Conservation (phyloP, 2,888 invertebrate genomes). For the Colostygia pectinataria region DNA sequence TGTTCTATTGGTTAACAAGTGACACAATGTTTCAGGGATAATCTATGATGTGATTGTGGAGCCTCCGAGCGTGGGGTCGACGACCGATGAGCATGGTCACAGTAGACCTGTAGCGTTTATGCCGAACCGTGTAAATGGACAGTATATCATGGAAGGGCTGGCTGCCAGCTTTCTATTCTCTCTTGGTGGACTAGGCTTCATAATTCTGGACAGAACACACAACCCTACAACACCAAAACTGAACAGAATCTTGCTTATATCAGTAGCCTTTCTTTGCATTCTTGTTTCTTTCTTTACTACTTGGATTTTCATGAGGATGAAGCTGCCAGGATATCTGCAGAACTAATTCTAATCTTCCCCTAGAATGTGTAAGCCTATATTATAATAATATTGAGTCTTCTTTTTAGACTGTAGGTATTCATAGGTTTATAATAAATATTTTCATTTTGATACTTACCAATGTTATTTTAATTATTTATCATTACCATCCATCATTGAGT, state of each 20-base stretch:
- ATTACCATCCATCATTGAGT: neutral
- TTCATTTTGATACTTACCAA: conserved; percentile 39
- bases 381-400: conserved; percentile 19
- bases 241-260: conserved; percentile 94
- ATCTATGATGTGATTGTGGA: conserved; percentile 99
- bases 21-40: conserved; percentile 87
- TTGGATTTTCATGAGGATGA: conserved; percentile 99
- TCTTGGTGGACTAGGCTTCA: conserved; percentile 97
- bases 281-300: conserved; percentile 97
- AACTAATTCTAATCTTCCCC: conserved; percentile 71
- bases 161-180: conserved; percentile 99
- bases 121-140: conserved; percentile 99
- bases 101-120: conserved; percentile 98
- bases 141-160: conserved; percentile 99
- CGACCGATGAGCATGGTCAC: conserved; percentile 98
- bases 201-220: conserved; percentile 97
- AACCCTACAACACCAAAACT: conserved; percentile 94
- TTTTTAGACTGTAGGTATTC: conserved; percentile 41
- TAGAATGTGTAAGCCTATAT: conserved; percentile 34
- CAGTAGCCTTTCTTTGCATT: conserved; percentile 95
- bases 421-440: conserved; percentile 65
- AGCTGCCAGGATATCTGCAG: conserved; percentile 93
- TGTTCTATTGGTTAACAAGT: conserved; percentile 14
- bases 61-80: conserved; percentile 98
- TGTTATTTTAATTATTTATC: neutral